Conservation (phyloP, 2,113 vertebrate genomes). For the Myotis lucifugus region DNA sequence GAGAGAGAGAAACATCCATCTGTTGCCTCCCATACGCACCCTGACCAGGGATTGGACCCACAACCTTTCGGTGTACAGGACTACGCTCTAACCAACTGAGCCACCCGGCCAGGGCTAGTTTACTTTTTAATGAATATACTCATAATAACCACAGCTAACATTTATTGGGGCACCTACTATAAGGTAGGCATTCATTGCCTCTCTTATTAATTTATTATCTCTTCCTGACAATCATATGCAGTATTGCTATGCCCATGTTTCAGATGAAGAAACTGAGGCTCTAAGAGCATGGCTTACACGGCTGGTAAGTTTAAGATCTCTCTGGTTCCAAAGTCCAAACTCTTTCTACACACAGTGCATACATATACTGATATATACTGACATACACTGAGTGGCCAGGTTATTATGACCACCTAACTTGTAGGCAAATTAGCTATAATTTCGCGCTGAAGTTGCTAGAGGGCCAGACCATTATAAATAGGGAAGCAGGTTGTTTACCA, state of each 20-base stretch:
- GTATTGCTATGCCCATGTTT: neutral
- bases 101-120: neutral
- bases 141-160: neutral
- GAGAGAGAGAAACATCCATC: too few species aligned
- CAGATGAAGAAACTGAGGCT: neutral
- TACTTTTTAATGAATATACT: neutral
- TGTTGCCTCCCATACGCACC: neutral
- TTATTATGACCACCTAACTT: too few species aligned
- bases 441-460: too few species aligned
- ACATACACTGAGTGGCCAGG: too few species aligned
- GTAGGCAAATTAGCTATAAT: too few species aligned
- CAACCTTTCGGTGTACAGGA: neutral
- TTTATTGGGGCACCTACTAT: neutral
- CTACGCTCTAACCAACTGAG: neutral
- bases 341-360: neutral
- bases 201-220: neutral
- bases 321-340: neutral
- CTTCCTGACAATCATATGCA: neutral
- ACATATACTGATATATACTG: neutral
- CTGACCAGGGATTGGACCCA: neutral
- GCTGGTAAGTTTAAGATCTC: neutral
- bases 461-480: too few species aligned
- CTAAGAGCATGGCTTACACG: neutral
- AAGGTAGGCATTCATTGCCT: neutral
- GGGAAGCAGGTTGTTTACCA: too few species aligned